A percentile compares a stretch with the other conserved stretches of the same genome.
Evolutionary conservation across 1,140 invertebrate species (phyloP).

Genomic region (Hylaeus anthracinus): DNA sequence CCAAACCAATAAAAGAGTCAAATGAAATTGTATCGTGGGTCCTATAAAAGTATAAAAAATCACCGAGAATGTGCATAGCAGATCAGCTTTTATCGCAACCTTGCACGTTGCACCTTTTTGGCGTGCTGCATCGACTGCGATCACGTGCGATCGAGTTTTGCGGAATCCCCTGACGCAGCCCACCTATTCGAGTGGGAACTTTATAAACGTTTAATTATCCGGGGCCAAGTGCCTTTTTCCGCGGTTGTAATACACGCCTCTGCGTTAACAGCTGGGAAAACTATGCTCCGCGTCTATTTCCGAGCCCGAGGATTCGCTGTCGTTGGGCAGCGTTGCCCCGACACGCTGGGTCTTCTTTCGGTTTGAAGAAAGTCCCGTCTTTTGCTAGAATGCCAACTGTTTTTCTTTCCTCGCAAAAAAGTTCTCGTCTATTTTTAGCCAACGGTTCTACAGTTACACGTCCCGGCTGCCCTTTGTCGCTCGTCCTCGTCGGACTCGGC

Average conservation of each 20-base stretch:
- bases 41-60: too few relatives aligned
- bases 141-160: not conserved
- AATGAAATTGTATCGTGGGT: too few relatives aligned
- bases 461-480: not conserved
- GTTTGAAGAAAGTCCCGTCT: conserved; percentile 28
- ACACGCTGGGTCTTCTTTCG: conserved; percentile 17
- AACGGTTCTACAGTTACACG: not conserved
- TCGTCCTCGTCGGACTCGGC: too few relatives aligned
- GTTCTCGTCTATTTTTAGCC: conserved; percentile 11
- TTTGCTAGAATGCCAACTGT: conserved; percentile 5
- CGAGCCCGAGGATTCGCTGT: conserved; percentile 57
- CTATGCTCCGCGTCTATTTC: conserved; percentile 57
- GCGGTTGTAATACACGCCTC: conserved; percentile 16
- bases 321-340: conserved; percentile 38
- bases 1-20: too few relatives aligned
- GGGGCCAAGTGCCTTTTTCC: conserved; percentile 20
- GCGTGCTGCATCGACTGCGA: not conserved
- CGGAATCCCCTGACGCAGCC: not conserved
- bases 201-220: conserved; percentile 36
- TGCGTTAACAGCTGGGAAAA: conserved; percentile 8
- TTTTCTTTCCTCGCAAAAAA: conserved; percentile 13
- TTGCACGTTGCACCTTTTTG: not conserved
- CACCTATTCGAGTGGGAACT: not conserved
- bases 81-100: not conserved
- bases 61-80: too few relatives aligned